Base-by-base conservation (phyloP, 2,113 vertebrate genomes). In the Rhynchomys soricoides region DNA sequence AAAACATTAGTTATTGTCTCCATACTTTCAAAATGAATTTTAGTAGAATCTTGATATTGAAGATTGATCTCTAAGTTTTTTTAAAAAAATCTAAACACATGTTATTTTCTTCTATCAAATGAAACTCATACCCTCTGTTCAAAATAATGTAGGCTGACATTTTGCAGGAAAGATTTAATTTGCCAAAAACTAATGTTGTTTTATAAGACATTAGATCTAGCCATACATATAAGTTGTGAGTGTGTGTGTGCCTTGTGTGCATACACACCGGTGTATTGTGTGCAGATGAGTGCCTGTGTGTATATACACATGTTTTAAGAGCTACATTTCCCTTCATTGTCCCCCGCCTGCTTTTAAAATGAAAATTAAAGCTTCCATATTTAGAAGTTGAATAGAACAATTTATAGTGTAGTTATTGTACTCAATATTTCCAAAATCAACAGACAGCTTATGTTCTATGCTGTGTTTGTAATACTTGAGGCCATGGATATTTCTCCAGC, bases 341-440 rank as follows among this genome's bases (percentile, higher is more conserved):
- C 3, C 62, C 64, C 62, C 2, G 4, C 64, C 48, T 10, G 4
- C 19, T 89, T 64, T 24, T 62, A 52, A 16, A 95, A 89, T 92
- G 52, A 59, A 91, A 88, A 86, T 34, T 37, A 68, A 94, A 70
- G 26, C 34, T 9, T 57, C 21, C 62, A 19, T 34, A 50, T 83
- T 68, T 66, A 31, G 74, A 93, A 93, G 7, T n/a, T 81, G 21
- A 81, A n/a, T 4, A 50, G 66, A 91, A 93, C 31, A 83, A 95
- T 85, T 48, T 75, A 77, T 24, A 86, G 1, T 79, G 62, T 6
- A 86, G 43, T 91, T 93, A 96, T 2, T 21, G 16, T 77, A 82
- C 26, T 92, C 55, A 75, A 5, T 59, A 83, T 88, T 55, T 16
- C 10, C 21, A 31, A 45, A 34, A 74, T 52, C 85, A 94, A 78